Base-by-base conservation (phyloP, 1,140 invertebrate genomes). In the Hydropsyche tenuis region DNA sequence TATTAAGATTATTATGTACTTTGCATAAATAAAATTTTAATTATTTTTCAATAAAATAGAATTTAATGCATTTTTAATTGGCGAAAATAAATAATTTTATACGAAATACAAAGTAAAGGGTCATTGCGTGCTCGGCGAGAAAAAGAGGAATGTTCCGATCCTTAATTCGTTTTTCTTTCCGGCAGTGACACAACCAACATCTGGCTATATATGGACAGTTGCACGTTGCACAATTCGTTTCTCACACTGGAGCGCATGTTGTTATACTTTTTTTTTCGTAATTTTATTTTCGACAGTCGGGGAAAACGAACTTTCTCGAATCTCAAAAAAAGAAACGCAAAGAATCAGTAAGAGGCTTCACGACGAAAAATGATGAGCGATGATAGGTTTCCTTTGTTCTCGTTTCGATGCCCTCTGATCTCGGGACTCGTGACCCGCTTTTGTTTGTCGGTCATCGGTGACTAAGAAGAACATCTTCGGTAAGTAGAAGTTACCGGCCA, bases 191-290 rank as follows among this genome's bases (percentile, higher is more conserved):
- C 22, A 60, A 60, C 56, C 56, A 27, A 37, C 23, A 22, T 23
- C 56, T 25, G 20, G 23, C 56, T 60, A 60, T 60, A 60, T 60
- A 22, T 20, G 56, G 56, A 22, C 7, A 12, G 56, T 25, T 37
- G 14, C 20, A 60, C 56, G 22, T 60, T 60, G 56, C 56, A 60
- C 56, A 60, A 25, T 60, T 25, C 23, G 56, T 60, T 60, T 60
- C 56, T 20, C 56, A 60, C 56, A 23, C 56, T 22, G 12, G n/a
- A 22, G 22, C 4, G 18, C 51, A 20, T 7, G 18, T 53, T 53
- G 20, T 53, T 53, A 22, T 60, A 12, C n/a, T 25, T 12, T 12
- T 60, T 25, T 7, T 18, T 53, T 18, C 9, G 16, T 53, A 4
- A 14, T 6, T 48, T 48, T 48, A 18, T 53, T 5, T 20, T 53